phyloP scores from a whole-genome alignment of 1,140 invertebrate genomes.

The Caenorhabditis latens region DNA sequence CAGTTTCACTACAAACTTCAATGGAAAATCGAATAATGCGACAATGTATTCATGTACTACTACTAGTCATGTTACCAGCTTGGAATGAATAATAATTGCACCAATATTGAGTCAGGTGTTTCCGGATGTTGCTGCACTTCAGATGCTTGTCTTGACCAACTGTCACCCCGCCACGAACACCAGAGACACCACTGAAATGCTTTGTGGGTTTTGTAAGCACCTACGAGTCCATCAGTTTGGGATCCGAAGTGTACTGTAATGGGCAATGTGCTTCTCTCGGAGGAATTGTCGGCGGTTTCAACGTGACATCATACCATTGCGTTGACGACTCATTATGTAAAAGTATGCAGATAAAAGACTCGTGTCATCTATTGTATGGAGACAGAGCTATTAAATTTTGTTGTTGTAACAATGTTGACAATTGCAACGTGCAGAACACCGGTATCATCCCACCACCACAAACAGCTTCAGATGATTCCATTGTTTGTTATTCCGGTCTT shows the following conservation, averaged over 20 bases:
- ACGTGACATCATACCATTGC: constrained; percentile 44
- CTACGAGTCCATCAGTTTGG: constrained; percentile 29
- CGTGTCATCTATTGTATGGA: neutral
- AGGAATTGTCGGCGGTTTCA: constrained; percentile 39
- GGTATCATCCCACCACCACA: too few species aligned
- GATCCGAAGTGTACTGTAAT: constrained; percentile 54
- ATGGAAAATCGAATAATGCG: neutral
- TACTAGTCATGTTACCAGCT: constrained; percentile 19
- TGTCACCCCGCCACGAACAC: neutral
- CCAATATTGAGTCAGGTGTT: constrained; percentile 29
- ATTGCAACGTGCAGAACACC: neutral
- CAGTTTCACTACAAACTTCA: neutral
- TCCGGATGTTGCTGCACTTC: constrained; percentile 54
- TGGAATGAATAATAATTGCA: constrained; percentile 51
- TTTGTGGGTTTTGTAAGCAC: constrained; percentile 53
- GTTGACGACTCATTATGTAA: constrained; percentile 37
- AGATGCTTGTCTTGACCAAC: constrained; percentile 61
- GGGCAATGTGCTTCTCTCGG: constrained; percentile 52
- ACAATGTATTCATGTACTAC: constrained; percentile 61
- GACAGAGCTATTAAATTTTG: constrained; percentile 12
- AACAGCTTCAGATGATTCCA: too few species aligned
- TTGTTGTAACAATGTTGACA: constrained; percentile 20
- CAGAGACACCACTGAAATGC: constrained; percentile 46
- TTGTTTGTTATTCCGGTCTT: too few species aligned
- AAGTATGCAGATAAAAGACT: constrained; percentile 23